These are phyloP conservation scores for Pyrrhia umbra DNA, from an alignment of 2,888 invertebrate species.

Conservation along the genomic window DNA sequence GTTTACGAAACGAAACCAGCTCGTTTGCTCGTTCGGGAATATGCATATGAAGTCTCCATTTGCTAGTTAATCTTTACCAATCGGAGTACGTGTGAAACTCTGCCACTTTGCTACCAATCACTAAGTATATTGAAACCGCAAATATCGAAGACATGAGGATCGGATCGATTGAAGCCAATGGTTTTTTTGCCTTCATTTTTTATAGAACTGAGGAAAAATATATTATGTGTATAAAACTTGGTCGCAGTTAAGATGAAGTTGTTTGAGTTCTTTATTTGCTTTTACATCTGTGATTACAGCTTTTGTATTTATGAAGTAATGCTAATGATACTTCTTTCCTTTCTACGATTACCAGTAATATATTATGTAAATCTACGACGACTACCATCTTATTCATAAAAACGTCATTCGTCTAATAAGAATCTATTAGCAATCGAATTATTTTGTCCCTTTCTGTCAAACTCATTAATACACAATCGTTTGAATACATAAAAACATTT, in stretches of 20 bases:
- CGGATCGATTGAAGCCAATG: conserved; percentile 54
- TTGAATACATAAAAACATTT: too few species aligned
- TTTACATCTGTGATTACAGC: not conserved
- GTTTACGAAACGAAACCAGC: too few species aligned
- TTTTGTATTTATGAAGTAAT: not conserved
- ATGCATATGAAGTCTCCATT: conserved; percentile 8
- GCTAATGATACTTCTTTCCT: not conserved
- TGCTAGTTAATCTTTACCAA: not conserved
- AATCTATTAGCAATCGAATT: too few species aligned
- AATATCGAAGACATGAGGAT: conserved; percentile 63
- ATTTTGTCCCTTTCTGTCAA: too few species aligned
- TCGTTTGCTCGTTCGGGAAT: too few species aligned
- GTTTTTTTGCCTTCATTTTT: conserved; percentile 36
- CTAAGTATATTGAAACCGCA: conserved; percentile 68
- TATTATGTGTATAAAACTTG: not conserved
- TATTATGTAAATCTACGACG: too few species aligned
- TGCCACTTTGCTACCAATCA: conserved; percentile 58
- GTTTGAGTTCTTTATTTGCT: conserved; percentile 1
- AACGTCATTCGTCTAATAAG: too few species aligned
- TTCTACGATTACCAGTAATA: not conserved
- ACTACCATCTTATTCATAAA: too few species aligned
- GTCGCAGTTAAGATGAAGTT: conserved; percentile 14
- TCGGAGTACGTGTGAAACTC: conserved; percentile 66
- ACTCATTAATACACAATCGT: too few species aligned
- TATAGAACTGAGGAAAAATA: conserved; percentile 50